Percentiles rank a stretch among this genome's conserved stretches.
Conservation (phyloP, 1,140 invertebrate genomes). For the Drosophila quadrilineata region DNA sequence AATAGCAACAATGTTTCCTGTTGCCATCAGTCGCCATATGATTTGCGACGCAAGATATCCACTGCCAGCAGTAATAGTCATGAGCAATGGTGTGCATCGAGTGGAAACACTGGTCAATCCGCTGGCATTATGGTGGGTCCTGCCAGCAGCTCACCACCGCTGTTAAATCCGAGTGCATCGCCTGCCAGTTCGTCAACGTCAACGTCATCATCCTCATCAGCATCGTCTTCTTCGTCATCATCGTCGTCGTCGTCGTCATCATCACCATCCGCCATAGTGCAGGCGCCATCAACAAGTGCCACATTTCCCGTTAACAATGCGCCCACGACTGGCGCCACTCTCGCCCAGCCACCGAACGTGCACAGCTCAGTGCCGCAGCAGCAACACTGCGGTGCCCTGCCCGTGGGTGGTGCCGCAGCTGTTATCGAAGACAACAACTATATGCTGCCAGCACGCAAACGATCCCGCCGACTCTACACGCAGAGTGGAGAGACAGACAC, state of each 20-base stretch:
- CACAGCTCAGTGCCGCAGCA: conserved; percentile 81
- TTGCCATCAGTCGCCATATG: conserved; percentile 91
- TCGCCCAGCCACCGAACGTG: conserved; percentile 81
- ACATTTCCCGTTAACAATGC: conserved; percentile 77
- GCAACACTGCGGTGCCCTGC: conserved; percentile 72
- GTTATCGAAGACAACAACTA: conserved; percentile 83
- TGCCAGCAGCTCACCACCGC: conserved; percentile 61
- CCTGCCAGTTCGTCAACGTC: conserved; percentile 62
- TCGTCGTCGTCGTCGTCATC: conserved; percentile 58
- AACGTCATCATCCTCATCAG: conserved; percentile 28
- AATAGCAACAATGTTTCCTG: conserved; percentile 78
- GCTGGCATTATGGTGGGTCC: conserved; percentile 61
- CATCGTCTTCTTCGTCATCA: conserved; percentile 55
- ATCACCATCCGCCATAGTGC: conserved; percentile 77
- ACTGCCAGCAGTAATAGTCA: conserved; percentile 87
- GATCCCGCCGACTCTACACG: conserved; percentile 84
- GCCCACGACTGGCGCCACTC: conserved; percentile 68
- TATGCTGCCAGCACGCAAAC: conserved; percentile 90
- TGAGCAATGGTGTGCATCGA: conserved; percentile 81
- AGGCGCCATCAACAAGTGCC: conserved; percentile 77
- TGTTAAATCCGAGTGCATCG: conserved; percentile 60
- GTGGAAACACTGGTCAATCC: conserved; percentile 22
- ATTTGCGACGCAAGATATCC: conserved; percentile 91
- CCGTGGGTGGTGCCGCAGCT: conserved; percentile 62
- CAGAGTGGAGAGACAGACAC: conserved; percentile 60